Evolutionary conservation across 2,113 vertebrate species (phyloP).

Genomic region (Plecturocebus donacophilus): DNA sequence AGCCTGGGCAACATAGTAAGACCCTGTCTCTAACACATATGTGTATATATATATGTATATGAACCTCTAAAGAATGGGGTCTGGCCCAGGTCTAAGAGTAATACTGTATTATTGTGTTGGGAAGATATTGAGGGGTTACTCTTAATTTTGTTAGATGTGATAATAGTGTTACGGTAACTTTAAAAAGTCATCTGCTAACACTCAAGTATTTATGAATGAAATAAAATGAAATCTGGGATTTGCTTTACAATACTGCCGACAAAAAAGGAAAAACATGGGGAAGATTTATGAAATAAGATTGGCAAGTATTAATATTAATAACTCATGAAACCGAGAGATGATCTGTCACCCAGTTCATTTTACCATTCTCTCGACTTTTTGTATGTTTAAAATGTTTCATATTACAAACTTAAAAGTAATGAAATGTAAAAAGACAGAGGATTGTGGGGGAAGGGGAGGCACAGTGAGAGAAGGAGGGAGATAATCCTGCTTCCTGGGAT

Average conservation of each 20-base stretch:
- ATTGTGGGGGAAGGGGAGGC: background rate
- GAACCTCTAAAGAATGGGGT: background rate
- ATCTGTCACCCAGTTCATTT: constrained; percentile 12
- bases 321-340: background rate
- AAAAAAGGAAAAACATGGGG: background rate
- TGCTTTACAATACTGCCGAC: constrained; percentile 31
- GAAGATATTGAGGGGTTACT: constrained; percentile 20
- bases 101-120: constrained; percentile 20
- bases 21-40: too few species aligned
- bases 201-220: constrained; percentile 43
- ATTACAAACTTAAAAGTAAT: constrained; percentile 38
- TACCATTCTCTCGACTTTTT: constrained; percentile 7
- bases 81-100: background rate
- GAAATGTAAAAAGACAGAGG: constrained; percentile 13
- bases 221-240: constrained; percentile 41
- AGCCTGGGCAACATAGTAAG: too few species aligned
- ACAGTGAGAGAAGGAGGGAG: background rate
- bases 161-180: background rate
- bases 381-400: constrained; percentile 23
- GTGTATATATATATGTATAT: too few species aligned
- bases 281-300: constrained; percentile 43
- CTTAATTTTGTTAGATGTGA: constrained; percentile 41
- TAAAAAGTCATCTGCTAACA: constrained; percentile 30
- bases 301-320: constrained; percentile 61
- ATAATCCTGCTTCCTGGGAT: background rate